Percentiles rank a stretch among this genome's conserved stretches.
Conservation (phyloP, 2,113 vertebrate genomes). For the Myanophis thanlyinensis region DNA sequence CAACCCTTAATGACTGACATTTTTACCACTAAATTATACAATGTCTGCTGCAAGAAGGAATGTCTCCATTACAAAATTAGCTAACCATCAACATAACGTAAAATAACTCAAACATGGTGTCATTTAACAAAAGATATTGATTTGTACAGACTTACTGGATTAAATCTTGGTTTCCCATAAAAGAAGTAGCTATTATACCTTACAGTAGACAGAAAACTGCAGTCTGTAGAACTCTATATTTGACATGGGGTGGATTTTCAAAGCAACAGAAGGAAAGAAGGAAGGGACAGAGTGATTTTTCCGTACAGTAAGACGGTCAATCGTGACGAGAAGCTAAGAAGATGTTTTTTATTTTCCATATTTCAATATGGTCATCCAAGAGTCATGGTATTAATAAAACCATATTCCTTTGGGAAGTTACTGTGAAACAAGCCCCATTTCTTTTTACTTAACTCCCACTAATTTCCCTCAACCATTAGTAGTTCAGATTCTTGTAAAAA, state of each 20-base stretch:
- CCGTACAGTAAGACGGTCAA: neutral
- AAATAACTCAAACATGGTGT: conserved; percentile 86
- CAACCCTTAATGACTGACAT: conserved; percentile 84
- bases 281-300: neutral
- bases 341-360: neutral
- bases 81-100: conserved; percentile 90
- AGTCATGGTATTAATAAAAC: neutral
- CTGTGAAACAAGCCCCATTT: neutral
- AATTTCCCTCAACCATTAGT: too few species aligned
- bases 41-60: conserved; percentile 82
- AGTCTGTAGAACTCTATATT: conserved; percentile 67
- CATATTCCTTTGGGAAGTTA: neutral
- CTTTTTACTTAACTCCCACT: neutral
- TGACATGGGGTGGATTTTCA: conserved; percentile 67
- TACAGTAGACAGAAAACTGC: conserved; percentile 75
- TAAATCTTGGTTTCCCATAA: conserved; percentile 88
- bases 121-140: conserved; percentile 91
- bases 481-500: too few species aligned
- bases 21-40: conserved; percentile 91
- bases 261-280: conserved; percentile 60
- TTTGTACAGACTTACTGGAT: conserved; percentile 82
- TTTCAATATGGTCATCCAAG: neutral
- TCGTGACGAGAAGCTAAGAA: neutral
- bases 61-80: conserved; percentile 91
- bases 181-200: conserved; percentile 78